These are phyloP conservation scores for Epiblema foenella DNA, from an alignment of 2,888 invertebrate genomes.

Conservation along the genomic window DNA sequence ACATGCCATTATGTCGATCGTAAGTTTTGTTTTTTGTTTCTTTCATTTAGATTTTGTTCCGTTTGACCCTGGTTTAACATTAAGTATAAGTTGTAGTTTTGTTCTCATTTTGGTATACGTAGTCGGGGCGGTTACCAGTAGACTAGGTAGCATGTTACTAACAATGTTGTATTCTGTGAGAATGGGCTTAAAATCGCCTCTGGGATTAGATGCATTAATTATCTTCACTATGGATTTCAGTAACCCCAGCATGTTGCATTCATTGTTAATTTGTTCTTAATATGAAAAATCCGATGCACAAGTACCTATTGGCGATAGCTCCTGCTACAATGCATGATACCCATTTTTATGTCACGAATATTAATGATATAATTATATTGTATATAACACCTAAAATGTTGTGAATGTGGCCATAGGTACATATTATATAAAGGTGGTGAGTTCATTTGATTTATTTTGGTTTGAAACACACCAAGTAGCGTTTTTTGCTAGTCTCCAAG, in stretches of 20 bases:
- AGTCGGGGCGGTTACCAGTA: constrained; percentile 55
- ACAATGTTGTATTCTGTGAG: constrained; percentile 20
- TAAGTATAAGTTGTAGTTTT: constrained; percentile 49
- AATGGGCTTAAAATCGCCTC: constrained; percentile 22
- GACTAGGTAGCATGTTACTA: constrained; percentile 44
- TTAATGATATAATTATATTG: constrained; percentile 53
- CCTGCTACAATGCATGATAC: constrained; percentile 28
- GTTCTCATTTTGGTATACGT: constrained; percentile 50
- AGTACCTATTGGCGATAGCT: constrained; percentile 12
- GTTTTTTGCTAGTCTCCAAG: constrained; percentile 9
- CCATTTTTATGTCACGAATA: constrained; percentile 58
- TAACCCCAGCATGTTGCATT: constrained; percentile 38
- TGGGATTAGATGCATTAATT: constrained; percentile 4
- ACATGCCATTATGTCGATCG: constrained; percentile 83
- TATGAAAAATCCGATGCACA: constrained; percentile 18
- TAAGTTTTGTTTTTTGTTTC: constrained; percentile 70
- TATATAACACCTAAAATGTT: constrained; percentile 53
- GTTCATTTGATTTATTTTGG: not conserved
- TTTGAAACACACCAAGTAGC: constrained; percentile 22
- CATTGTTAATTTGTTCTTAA: constrained; percentile 13
- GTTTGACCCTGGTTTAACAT: constrained; percentile 35
- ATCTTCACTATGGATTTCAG: constrained; percentile 13
- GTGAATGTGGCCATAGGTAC: constrained; percentile 61
- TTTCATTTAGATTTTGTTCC: constrained; percentile 53
- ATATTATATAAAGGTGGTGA: constrained; percentile 6